Conservation (phyloP, 2,888 invertebrate genomes). For the Anthoptus insignis region DNA sequence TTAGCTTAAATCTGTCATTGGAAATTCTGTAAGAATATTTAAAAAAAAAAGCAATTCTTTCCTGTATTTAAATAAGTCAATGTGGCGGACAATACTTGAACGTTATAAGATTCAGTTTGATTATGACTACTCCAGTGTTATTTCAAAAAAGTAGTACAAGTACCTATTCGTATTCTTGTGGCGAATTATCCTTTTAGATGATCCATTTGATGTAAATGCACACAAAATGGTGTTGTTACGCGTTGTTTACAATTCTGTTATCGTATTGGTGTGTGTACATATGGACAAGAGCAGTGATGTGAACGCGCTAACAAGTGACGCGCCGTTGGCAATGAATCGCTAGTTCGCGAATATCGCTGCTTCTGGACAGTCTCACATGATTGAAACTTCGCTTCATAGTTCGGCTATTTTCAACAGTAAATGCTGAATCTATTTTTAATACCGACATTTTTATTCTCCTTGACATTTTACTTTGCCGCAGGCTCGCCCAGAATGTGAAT, state of each 20-base stretch:
- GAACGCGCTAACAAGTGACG: slow-evolving; percentile 71
- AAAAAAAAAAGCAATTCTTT: no score
- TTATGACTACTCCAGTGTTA: no score
- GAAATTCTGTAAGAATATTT: no score
- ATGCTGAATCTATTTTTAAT: slow-evolving; percentile 70
- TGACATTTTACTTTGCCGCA: slow-evolving; percentile 75
- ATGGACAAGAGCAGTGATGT: slow-evolving; percentile 57
- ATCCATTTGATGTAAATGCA: slow-evolving; percentile 58
- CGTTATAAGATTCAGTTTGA: no score
- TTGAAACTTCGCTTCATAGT: slow-evolving; percentile 68
- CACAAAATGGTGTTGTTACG: slow-evolving; percentile 60
- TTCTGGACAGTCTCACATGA: slow-evolving; percentile 74
- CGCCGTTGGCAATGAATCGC: slow-evolving; percentile 73
- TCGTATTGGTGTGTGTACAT: slow-evolving; percentile 63
- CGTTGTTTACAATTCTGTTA: slow-evolving; percentile 75
- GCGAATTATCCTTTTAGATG: slow-evolving; percentile 26
- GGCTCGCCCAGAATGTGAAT: slow-evolving; percentile 64
- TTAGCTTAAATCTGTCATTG: no score
- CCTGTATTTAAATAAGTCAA: no score
- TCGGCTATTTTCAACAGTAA: slow-evolving; percentile 48
- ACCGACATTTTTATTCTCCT: slow-evolving; percentile 73
- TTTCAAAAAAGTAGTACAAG: no score
- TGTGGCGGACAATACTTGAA: no score
- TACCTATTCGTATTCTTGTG: slow-evolving; percentile 33
- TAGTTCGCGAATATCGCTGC: slow-evolving; percentile 64